These are phyloP conservation scores for Muscidifurax raptorellus DNA, from an alignment of 1,140 invertebrate species.

Conservation along the genomic window DNA sequence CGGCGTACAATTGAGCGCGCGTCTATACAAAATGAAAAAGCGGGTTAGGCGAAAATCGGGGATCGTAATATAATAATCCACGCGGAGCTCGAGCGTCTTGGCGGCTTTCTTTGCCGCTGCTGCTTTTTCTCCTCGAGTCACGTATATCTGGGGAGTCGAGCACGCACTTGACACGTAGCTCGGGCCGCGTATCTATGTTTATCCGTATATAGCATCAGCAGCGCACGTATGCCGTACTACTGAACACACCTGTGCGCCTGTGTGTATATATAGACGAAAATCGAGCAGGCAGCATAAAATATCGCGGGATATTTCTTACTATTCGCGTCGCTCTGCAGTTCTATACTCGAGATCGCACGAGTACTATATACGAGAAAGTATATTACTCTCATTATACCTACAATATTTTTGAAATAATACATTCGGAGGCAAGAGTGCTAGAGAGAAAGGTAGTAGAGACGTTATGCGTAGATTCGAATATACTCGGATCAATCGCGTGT, in stretches of 20 bases:
- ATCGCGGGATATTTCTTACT: background rate
- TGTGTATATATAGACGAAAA: background rate
- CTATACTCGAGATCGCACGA: too few species aligned
- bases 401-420: too few species aligned
- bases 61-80: constrained; percentile 8
- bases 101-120: background rate
- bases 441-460: too few species aligned
- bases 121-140: constrained; percentile 8
- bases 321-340: background rate
- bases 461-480: too few species aligned
- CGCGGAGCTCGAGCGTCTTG: background rate
- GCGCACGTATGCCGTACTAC: background rate
- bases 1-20: background rate
- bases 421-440: too few species aligned
- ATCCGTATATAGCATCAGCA: background rate
- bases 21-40: background rate
- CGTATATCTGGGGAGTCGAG: constrained; percentile 5
- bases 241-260: too few species aligned
- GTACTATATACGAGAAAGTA: too few species aligned
- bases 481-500: background rate
- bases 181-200: constrained; percentile 11
- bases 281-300: background rate
- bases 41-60: background rate
- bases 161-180: constrained; percentile 21
- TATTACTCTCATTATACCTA: too few species aligned